These are phyloP conservation scores for Choloepus didactylus DNA, from an alignment of 2,797 vertebrate species.

Conservation along the genomic window DNA sequence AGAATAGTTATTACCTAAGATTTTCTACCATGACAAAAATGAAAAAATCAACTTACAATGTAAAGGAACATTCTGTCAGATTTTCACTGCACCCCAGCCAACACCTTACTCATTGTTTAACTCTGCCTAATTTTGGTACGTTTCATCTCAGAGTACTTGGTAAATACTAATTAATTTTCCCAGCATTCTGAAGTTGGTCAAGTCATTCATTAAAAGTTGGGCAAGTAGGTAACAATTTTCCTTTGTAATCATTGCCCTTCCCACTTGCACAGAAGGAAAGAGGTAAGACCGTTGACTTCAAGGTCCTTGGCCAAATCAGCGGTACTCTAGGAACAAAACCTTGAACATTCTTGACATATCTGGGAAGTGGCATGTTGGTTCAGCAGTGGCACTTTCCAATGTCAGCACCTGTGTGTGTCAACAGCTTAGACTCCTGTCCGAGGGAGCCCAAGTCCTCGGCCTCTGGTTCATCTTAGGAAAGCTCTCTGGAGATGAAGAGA, in stretches of 20 bases:
- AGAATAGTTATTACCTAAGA: conserved; percentile 10
- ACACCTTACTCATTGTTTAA: not conserved
- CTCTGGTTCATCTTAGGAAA: not conserved
- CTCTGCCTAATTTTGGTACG: not conserved
- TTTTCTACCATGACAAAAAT: conserved; percentile 45
- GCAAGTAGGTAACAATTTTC: conserved; percentile 54
- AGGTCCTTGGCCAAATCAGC: not conserved
- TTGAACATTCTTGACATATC: not conserved
- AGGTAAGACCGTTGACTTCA: not conserved
- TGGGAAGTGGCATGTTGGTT: conserved; percentile 73
- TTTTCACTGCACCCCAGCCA: not conserved
- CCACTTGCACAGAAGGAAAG: not conserved
- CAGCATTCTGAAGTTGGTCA: not conserved
- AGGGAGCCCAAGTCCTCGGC: not conserved
- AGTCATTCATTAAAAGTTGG: conserved; percentile 46
- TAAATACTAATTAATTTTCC: conserved; percentile 67
- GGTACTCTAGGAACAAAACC: conserved; percentile 38
- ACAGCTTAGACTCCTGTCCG: fast-evolving
- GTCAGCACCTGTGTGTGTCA: not conserved
- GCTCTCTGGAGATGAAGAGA: conserved; percentile 17
- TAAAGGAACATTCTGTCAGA: not conserved
- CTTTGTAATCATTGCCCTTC: not conserved
- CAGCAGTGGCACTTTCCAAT: not conserved
- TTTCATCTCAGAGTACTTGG: conserved; percentile 38
- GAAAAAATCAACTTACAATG: conserved; percentile 23